Evolutionary conservation across 1,140 invertebrate species (phyloP).

Genomic region (Drosophila nikananu): DNA sequence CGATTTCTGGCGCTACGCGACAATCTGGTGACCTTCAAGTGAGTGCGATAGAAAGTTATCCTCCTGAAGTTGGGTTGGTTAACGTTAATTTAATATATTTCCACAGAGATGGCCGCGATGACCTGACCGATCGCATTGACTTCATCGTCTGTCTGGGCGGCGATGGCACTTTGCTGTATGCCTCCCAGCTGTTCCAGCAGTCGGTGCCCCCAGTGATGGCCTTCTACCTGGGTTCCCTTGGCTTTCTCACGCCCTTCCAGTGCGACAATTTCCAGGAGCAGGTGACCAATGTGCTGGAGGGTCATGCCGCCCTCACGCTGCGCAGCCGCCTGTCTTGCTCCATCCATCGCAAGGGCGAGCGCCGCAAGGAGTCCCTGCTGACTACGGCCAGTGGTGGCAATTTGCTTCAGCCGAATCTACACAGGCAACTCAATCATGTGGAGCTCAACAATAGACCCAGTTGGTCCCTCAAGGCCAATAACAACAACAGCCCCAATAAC

Average conservation of each 20-base stretch:
- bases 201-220: slow-evolving; percentile 99
- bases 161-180: slow-evolving; percentile 98
- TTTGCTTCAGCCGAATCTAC: slow-evolving; percentile 42
- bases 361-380: slow-evolving; percentile 63
- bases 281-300: slow-evolving; percentile 96
- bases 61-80: neutral
- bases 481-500: slow-evolving; percentile 46
- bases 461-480: slow-evolving; percentile 19
- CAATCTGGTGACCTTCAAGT: slow-evolving; percentile 93
- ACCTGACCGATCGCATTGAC: slow-evolving; percentile 97
- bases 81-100: neutral
- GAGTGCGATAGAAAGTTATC: slow-evolving; percentile 17
- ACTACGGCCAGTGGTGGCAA: slow-evolving; percentile 25
- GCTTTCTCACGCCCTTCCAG: slow-evolving; percentile 97
- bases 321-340: slow-evolving; percentile 95
- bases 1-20: slow-evolving; percentile 91
- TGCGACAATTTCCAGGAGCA: slow-evolving; percentile 98
- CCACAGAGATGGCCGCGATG: slow-evolving; percentile 92
- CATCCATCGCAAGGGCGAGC: slow-evolving; percentile 90
- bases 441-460: slow-evolving; percentile 37
- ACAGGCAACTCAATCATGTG: slow-evolving; percentile 37
- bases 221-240: slow-evolving; percentile 97
- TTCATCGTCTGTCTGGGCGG: slow-evolving; percentile 98
- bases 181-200: slow-evolving; percentile 97
- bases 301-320: slow-evolving; percentile 95